These are phyloP conservation scores for Argyresthia albistria DNA, from an alignment of 2,888 invertebrate genomes.

Conservation along the genomic window DNA sequence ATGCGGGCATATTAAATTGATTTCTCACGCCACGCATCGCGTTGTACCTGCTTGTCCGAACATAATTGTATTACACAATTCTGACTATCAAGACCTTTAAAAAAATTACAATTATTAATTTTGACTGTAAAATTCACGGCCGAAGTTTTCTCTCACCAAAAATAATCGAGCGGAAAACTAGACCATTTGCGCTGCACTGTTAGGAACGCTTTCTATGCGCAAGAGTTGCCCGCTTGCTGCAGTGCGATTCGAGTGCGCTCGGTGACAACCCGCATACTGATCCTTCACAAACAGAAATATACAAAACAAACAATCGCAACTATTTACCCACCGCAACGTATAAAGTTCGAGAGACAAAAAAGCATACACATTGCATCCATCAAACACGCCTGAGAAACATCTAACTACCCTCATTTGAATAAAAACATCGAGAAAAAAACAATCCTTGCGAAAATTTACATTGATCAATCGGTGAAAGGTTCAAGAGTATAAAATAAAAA, in stretches of 20 bases:
- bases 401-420: conserved; percentile 24
- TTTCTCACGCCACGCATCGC: background rate
- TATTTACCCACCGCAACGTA: conserved; percentile 1
- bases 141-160: conserved; percentile 43
- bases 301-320: background rate
- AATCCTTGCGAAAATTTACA: conserved; percentile 19
- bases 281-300: background rate
- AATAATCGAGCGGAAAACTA: conserved; percentile 32
- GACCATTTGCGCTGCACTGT: conserved; percentile 33
- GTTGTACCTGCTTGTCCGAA: no score
- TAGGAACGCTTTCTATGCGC: conserved; percentile 49
- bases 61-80: no score
- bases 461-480: conserved; percentile 49
- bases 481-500: conserved; percentile 47
- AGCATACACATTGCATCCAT: conserved; percentile 1
- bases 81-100: no score
- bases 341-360: conserved; percentile 7
- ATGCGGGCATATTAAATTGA: background rate
- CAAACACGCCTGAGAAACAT: background rate
- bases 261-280: conserved; percentile 21
- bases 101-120: no score
- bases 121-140: conserved; percentile 37
- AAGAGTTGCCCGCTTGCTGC: conserved; percentile 18
- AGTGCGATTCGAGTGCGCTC: conserved; percentile 34
- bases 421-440: conserved; percentile 15